These are phyloP conservation scores for Rousettus leschenaultii DNA, from an alignment of 2,113 vertebrate species.

Conservation along the genomic window DNA sequence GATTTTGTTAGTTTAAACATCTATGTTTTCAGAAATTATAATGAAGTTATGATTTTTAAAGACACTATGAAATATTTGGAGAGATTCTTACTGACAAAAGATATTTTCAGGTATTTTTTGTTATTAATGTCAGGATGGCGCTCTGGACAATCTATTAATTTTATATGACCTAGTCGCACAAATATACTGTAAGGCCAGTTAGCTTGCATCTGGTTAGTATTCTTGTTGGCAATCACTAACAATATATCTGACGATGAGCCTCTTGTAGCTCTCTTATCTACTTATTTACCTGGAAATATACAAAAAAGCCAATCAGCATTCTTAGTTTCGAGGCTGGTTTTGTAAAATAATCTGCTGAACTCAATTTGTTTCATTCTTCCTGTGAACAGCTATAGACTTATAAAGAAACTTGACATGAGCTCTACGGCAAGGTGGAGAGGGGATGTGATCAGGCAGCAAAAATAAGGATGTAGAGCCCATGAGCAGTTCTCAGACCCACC, in stretches of 20 bases:
- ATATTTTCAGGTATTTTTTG: background rate
- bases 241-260: background rate
- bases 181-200: background rate
- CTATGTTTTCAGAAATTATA: background rate
- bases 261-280: background rate
- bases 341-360: background rate
- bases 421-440: background rate
- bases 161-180: background rate
- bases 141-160: background rate
- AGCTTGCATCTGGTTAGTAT: background rate
- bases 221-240: background rate
- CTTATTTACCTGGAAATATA: background rate
- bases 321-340: background rate
- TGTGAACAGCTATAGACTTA: background rate
- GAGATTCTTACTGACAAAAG: background rate
- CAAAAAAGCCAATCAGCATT: background rate
- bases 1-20: background rate
- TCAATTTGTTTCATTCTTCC: background rate
- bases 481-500: background rate
- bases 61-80: background rate
- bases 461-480: background rate
- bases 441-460: background rate
- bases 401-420: background rate
- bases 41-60: background rate
- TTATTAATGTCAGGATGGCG: background rate